A percentile compares a stretch with the other conserved stretches of the same genome.
Evolutionary conservation across 2,797 vertebrate genomes (phyloP).

Genomic region (Cyprinodon diabolis): DNA sequence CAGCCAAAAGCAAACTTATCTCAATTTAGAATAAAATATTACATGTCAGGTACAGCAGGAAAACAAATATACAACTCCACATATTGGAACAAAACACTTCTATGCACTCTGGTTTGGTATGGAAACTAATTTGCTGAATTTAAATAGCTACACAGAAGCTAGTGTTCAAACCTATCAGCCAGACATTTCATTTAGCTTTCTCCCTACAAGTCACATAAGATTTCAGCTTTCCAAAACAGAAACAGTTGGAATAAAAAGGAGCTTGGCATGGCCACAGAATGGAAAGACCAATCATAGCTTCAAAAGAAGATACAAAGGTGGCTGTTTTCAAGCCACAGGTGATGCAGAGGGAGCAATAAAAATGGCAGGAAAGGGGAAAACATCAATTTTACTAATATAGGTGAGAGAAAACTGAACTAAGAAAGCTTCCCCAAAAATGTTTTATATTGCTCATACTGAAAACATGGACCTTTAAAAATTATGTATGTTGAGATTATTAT

Average conservation of each 20-base stretch:
- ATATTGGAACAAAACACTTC: constrained; percentile 13
- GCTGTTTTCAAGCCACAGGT: constrained; percentile 12
- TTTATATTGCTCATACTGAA: constrained; percentile 1
- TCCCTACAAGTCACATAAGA: constrained; percentile 14
- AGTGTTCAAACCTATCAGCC: constrained; percentile 1
- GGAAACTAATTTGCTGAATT: constrained; percentile 2
- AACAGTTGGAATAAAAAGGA: constrained; percentile 10
- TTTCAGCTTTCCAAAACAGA: constrained; percentile 1
- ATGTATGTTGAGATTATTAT: no score
- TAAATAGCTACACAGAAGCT: constrained; percentile 10
- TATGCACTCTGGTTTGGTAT: constrained; percentile 20
- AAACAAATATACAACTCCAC: constrained; percentile 32
- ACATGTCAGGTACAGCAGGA: constrained; percentile 37
- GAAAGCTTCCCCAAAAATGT: constrained; percentile 24
- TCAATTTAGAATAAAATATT: constrained; percentile 25
- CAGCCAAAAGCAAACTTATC: constrained; percentile 43
- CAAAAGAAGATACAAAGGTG: constrained; percentile 8
- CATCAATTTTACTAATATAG: neutral
- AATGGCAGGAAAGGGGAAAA: neutral
- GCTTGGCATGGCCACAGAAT: constrained; percentile 18
- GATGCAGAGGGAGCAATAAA: constrained; percentile 19
- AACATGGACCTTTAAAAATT: constrained; percentile 2
- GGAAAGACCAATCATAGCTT: constrained; percentile 25
- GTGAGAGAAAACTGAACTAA: neutral
- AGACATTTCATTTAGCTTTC: constrained; percentile 16